These are phyloP conservation scores for Morinoia aosen DNA, from an alignment of 2,888 invertebrate genomes.

Conservation along the genomic window DNA sequence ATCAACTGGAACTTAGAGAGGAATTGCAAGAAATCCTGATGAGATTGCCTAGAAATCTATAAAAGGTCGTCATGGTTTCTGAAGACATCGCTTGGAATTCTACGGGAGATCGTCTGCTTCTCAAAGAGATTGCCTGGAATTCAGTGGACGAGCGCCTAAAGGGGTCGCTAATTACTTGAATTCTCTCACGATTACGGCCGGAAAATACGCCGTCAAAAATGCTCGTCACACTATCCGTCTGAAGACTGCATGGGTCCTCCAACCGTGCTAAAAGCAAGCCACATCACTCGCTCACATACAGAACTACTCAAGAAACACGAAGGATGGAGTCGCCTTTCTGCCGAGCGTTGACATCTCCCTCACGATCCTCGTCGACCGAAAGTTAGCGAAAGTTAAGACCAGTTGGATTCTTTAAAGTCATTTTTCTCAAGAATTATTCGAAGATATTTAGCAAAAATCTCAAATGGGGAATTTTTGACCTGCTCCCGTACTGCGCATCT, in stretches of 20 bases:
- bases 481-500: neutral
- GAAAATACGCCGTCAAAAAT: neutral
- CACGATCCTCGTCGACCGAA: neutral
- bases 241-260: neutral
- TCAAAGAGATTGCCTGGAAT: neutral
- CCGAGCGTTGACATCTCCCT: neutral
- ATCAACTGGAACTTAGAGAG: no score
- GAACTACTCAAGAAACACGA: neutral
- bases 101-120: neutral
- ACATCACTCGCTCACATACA: neutral
- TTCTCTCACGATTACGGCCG: neutral
- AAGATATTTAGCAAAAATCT: neutral
- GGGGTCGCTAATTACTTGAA: neutral
- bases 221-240: neutral
- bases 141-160: neutral
- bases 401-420: constrained; percentile 4
- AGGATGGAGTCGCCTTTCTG: neutral
- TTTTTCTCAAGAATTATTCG: neutral
- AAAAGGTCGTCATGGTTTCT: neutral
- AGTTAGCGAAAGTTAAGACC: constrained; percentile 17
- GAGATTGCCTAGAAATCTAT: no score
- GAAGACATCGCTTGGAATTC: neutral
- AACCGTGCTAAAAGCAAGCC: neutral
- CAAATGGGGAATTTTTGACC: neutral
- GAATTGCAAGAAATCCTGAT: no score